Base-by-base conservation (phyloP, 2,797 vertebrate genomes). In the Hoplostethus atlanticus region DNA sequence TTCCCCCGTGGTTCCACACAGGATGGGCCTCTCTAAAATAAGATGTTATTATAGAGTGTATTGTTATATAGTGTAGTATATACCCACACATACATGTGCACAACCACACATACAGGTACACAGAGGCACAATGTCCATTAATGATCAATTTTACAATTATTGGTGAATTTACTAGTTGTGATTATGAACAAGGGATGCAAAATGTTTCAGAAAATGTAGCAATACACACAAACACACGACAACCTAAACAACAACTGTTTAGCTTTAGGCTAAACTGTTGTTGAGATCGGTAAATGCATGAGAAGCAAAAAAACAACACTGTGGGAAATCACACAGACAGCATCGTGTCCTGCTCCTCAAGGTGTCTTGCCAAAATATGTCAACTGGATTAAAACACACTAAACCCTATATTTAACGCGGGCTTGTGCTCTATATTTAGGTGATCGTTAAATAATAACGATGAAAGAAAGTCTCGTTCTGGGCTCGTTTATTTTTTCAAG, bases 401-500 rank as follows among this genome's bases (percentile, higher is more conserved):
- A 4, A 21, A 5, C 16, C 17, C 21, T 30, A 61, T 67, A 64
- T 80, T 68, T 64, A 81, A 77, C 50, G 68, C 30, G 46, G 46
- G 25, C 69, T 3, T 73, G 61, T 58, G 48, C 80, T 71, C 53
- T 77, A 54, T 63, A 71, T 77, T 77, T 65, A 73, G 8, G 36
- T 48, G 53, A 53, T 36, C 0, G 3, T 28, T 28, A 28, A 28
- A 28, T 28, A 73, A 82, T 40, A 78, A 77, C 66, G 68, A 67
- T 81, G 82, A 64, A 73, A 64, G 42, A 77, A 21, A 51, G 60
- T 11, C 34, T 62, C 47, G 36, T 71, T 73, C 75, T 50, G 50
- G 68, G 47, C 71, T 84, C 86, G 85, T 88, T 89, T 80, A 89
- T 77, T 81, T 77, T 81, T 75, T 81, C n/a, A 69, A 54, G 68